Evolutionary conservation across 2,888 invertebrate species (phyloP), one percentile per base, ranked within the genome.

Genomic region (Acanthococcus lagerstroemiae): DNA sequence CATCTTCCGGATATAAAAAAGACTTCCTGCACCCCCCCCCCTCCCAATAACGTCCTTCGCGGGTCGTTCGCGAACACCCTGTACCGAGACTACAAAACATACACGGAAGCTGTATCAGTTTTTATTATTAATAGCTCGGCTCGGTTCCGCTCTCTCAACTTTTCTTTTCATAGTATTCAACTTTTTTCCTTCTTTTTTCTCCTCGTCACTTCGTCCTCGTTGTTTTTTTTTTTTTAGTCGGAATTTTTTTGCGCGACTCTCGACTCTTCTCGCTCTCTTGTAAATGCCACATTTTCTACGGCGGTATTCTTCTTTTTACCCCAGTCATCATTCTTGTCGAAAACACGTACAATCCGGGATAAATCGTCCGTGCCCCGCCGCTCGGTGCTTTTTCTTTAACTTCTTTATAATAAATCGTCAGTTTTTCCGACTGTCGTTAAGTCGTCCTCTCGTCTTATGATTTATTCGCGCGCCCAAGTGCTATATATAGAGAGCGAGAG

Each of bases 311-410:
- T 37, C n/a, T 37, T 37, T 37, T 37, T n/a, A 37, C n/a, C 37
- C 37, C n/a, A 61, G 61, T 61, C 61, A 61, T 61, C 61, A 61
- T 61, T 61, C 61, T 61, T 61, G 61, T 61, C 61, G 50, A 61
- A 54, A 61, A 61, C 61, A 61, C 61, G 61, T 50, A 61, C 52
- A 61, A 61, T 61, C 50, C 61, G 52, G 61, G 26, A 50, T 61
- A 61, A 61, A 61, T 61, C 61, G 61, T 27, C 50, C 24, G 17
- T 52, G 30, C 17, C 37, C 17, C 55, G 24, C 7, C 26, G n/a
- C 22, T 27, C 30, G 30, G 22, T 12, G 19, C 58, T 27, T 55
- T 30, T 26, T 55, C 55, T 24, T 17, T 30, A 54, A 61, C 54
- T 61, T 60, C 30, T 58, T 60, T 21, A 37, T 61, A 61, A 61